Base-by-base conservation (phyloP, 2,113 vertebrate species). In the Grammomys dolichurus region DNA sequence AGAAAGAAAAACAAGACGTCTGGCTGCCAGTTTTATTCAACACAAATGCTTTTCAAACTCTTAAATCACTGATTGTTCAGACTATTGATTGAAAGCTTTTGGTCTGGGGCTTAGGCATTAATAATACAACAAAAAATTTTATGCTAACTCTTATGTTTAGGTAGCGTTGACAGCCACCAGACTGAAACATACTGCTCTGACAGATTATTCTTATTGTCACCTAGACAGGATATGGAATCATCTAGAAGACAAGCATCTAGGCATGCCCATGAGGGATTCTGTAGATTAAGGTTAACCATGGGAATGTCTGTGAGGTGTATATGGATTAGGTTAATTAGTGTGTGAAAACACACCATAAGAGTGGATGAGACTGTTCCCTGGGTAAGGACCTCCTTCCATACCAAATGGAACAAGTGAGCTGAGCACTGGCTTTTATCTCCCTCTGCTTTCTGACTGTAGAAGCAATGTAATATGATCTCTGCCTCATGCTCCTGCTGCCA, bases 1-100 rank as follows among this genome's bases (percentile, higher is more conserved):
- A 48, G 46, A 48, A 48, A 48, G 7, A 48, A 48, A 48, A 48
- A 48, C 72, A 58, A 76, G 75, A 72, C 60, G 33, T 69, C 63
- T 33, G 72, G 70, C 65, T 80, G 40, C n/a, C 87, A 48, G 43
- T 51, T 90, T 85, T 48, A 95, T 76, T 93, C 24, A 72, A 46
- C 16, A 88, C 51, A 54, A 33, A 12, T 88, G 8, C 60, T 93
- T 92, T 89, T 93, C 43, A 96, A 72, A 94, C 95, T 97, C 48
- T 33, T 78, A 17, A 94, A 67, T 96, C 84, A 84, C 40, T 24
- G 33, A 87, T 69, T 65, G 33, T 33, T 26, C 4, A 56, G 69
- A 75, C 58, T 90, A 81, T 72, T 72, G 80, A 89, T 58, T 94
- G 12, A 80, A 89, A 84, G 51, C 12, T 91, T 91, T 94, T 77